Base-by-base conservation (phyloP, 1,140 invertebrate genomes). In the Aphelinus certus region DNA sequence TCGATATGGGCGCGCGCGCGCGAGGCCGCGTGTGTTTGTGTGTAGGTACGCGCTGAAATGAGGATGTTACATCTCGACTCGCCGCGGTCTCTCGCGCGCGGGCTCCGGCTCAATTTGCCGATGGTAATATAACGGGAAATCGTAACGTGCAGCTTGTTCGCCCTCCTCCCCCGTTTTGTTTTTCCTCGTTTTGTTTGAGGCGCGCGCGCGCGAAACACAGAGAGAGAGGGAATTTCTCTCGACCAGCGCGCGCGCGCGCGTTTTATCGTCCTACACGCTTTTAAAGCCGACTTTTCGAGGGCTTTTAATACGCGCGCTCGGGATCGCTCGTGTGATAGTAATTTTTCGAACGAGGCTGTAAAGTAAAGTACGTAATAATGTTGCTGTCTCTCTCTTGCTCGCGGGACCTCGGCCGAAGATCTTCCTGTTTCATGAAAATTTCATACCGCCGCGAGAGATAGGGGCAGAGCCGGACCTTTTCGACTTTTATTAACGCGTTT, bases 111-210 rank as follows among this genome's bases (percentile, higher is more conserved):
- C 49, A 62, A 61, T 63, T 62, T 64, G 48, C 70, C 70, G 70
- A 71, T 64, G 45, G 42, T 71, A 71, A 64, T 71, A 48, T 71
- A 71, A 71, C 70, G 70, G 70, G 61, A 71, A 26, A 56, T 9
- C 49, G 70, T 56, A 7, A 64, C 51, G 51, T 26, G 47, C 62
- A 51, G 58, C 60, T 58, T 69, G 60, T 53, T 48, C n/a, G 4
- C 46, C 7, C 9, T 62, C 48, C 46, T 62, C 2, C 69, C 9
- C 43, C 43, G 53, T 62, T 62, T 62, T 53, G 45, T 62, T 49
- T 55, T 53, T 10, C 2, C 9, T 53, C 9, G 4, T 53, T 53
- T 53, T 53, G 4, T 9, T 53, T 53, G 26, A 26, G 26, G 26
- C 26, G 26, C 26, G 26, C 26, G 26, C 26, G 26, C 26, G 26